Evolutionary conservation across 1,140 invertebrate species (phyloP).

Genomic region (Cheumatopsyche charites): DNA sequence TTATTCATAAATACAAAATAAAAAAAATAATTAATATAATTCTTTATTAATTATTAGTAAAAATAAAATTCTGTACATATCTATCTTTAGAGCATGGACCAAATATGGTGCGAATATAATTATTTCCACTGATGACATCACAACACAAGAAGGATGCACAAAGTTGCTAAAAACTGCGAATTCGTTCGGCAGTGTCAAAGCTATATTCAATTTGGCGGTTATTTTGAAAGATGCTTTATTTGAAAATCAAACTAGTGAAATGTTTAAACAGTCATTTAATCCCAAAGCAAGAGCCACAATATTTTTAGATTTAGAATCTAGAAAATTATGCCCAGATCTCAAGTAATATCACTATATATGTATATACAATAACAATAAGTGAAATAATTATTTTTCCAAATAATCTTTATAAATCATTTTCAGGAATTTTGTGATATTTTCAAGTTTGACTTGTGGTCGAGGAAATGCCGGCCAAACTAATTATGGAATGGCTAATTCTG

Average conservation of each 20-base stretch:
- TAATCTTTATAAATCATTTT: conserved; percentile 7
- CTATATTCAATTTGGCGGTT: conserved; percentile 84
- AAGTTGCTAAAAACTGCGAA: conserved; percentile 67
- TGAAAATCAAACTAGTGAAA: conserved; percentile 67
- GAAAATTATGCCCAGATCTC: conserved; percentile 63
- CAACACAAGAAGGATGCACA: conserved; percentile 66
- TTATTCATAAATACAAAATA: too few relatives aligned
- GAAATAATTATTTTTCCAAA: neutral
- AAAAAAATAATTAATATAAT: conserved; percentile 6
- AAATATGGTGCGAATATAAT: conserved; percentile 66
- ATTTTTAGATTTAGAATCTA: conserved; percentile 65
- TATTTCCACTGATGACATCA: conserved; percentile 70
- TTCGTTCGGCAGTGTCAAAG: conserved; percentile 70
- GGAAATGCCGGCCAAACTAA: conserved; percentile 90
- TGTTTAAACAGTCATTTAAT: conserved; percentile 62
- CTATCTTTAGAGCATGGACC: conserved; percentile 64
- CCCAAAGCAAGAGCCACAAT: conserved; percentile 69
- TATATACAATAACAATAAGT: neutral
- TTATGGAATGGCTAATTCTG: conserved; percentile 79
- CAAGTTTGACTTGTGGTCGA: conserved; percentile 85
- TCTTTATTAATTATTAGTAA: neutral
- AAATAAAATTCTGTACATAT: neutral
- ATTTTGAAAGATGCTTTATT: conserved; percentile 68
- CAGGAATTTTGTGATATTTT: conserved; percentile 78
- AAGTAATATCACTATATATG: conserved; percentile 51